Evolutionary conservation across 2,888 invertebrate genomes (phyloP).

Genomic region (Muscina levida): DNA sequence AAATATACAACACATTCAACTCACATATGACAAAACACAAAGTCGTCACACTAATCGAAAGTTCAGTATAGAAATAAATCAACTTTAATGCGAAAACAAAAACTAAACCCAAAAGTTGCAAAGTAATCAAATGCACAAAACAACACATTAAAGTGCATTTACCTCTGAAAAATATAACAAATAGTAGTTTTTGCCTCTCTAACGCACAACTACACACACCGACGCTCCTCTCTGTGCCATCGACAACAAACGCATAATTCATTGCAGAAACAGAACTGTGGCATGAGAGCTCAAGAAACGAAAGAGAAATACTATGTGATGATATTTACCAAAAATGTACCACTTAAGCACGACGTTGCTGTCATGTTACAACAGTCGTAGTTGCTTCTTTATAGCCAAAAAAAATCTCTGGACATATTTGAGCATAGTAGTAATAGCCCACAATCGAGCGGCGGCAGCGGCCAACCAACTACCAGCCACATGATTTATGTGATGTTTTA

Average conservation of each 20-base stretch:
- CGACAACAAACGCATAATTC: slow-evolving; percentile 42
- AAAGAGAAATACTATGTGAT: slow-evolving; percentile 35
- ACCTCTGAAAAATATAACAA: slow-evolving; percentile 42
- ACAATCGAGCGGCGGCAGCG: too few species aligned
- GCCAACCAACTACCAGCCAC: slow-evolving; percentile 40
- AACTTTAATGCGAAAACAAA: too few species aligned
- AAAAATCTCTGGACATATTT: slow-evolving; percentile 63
- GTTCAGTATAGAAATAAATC: too few species aligned
- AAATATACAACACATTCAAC: too few species aligned
- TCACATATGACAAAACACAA: too few species aligned
- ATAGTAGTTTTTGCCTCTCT: slow-evolving; percentile 56
- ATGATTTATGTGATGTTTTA: slow-evolving; percentile 63
- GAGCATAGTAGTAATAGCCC: slow-evolving; percentile 43
- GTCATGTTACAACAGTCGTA: too few species aligned
- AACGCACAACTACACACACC: slow-evolving; percentile 51
- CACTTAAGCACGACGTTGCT: too few species aligned
- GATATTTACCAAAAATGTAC: slow-evolving; percentile 12
- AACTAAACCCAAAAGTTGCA: neutral
- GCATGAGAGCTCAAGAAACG: neutral
- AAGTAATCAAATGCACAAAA: neutral
- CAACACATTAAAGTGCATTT: slow-evolving; percentile 58
- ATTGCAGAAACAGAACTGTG: slow-evolving; percentile 34
- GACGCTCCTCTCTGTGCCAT: neutral
- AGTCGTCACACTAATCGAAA: too few species aligned
- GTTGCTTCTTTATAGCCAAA: slow-evolving; percentile 43